Evolutionary conservation across 2,888 invertebrate genomes (phyloP), one percentile per base, ranked within the genome.

Genomic region (Lasius platythorax): DNA sequence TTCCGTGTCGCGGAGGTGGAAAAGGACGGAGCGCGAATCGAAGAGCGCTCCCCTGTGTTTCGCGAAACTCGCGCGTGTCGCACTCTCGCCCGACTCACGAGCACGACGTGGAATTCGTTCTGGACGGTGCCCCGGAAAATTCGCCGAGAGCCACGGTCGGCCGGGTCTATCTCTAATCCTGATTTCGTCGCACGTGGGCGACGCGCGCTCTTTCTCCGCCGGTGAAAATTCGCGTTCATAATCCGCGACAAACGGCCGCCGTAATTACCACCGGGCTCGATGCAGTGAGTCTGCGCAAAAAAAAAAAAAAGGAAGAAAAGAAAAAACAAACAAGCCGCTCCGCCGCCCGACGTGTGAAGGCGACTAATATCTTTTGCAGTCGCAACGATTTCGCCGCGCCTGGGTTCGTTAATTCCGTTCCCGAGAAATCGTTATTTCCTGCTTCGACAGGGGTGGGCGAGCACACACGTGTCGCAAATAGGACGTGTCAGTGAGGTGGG

Each of bases 111-210:
- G 84, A 91, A 90, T 90, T 88, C 87, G 92, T 91, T 92, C 90
- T 89, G 87, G 87, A 88, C 53, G 81, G 68, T 91, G 89, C 89
- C 76, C 84, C 66, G 82, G 91, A 89, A 93, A 92, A 92, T 93
- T 92, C 86, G 88, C 75, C 50, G 91, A 92, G 92, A 92, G 89
- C 89, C 83, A 78, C 33, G 18, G 64, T 28, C 37, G 81, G 82
- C 72, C 46, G 72, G 4, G 61, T 70, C 53, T 43, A 56, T 28
- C 50, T n/a, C 53, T 23, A 33, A 33, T 33, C 28, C 12, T 43
- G 23, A 72, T 61, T 64, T 33, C 40, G 53, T 50, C 67, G 74
- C 23, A 78, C 75, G 43, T 40, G 61, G 43, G 46, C 70, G 43
- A 37, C 70, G 37, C 37, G 64, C 28, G 78, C 28, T 56, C 50